Evolutionary conservation across 1,140 invertebrate genomes (phyloP).

Genomic region (Gonioctena quinquepunctata): DNA sequence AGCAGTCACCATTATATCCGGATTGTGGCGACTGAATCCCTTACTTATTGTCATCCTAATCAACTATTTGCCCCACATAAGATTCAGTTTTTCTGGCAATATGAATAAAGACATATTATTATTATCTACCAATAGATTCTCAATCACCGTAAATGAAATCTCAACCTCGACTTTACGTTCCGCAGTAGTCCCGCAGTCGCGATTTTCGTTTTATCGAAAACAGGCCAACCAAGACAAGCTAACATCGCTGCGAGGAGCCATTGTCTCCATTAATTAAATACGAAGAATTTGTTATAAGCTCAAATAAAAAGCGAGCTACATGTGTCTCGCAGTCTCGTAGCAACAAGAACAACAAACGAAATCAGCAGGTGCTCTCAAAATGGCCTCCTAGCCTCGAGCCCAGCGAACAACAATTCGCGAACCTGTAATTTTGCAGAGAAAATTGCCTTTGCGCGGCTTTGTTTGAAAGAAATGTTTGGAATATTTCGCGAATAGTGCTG

Average conservation of each 20-base stretch:
- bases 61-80: too few relatives aligned
- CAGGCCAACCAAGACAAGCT: background rate
- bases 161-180: conserved; percentile 1
- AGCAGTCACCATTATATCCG: too few relatives aligned
- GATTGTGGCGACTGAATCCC: too few relatives aligned
- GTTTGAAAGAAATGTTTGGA: conserved; percentile 6
- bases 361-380: conserved; percentile 41
- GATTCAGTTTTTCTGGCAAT: too few relatives aligned
- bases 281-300: conserved; percentile 20
- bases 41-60: too few relatives aligned
- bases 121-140: too few relatives aligned
- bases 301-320: conserved; percentile 32
- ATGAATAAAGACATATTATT: too few relatives aligned
- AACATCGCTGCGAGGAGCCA: conserved; percentile 14
- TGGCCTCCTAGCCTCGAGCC: conserved; percentile 24
- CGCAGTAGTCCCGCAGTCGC: conserved; percentile 2
- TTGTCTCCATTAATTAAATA: conserved; percentile 32
- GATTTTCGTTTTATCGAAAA: conserved; percentile 7
- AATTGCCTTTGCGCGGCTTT: conserved; percentile 22
- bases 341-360: conserved; percentile 32
- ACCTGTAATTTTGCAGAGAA: conserved; percentile 8
- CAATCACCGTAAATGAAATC: too few relatives aligned
- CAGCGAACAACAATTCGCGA: too few relatives aligned
- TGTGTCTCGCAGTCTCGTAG: conserved; percentile 33
- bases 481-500: too few relatives aligned